phyloP scores from a whole-genome alignment of 37 sponge, comb jelly and placozoan species.

The Geodia barretti region DNA sequence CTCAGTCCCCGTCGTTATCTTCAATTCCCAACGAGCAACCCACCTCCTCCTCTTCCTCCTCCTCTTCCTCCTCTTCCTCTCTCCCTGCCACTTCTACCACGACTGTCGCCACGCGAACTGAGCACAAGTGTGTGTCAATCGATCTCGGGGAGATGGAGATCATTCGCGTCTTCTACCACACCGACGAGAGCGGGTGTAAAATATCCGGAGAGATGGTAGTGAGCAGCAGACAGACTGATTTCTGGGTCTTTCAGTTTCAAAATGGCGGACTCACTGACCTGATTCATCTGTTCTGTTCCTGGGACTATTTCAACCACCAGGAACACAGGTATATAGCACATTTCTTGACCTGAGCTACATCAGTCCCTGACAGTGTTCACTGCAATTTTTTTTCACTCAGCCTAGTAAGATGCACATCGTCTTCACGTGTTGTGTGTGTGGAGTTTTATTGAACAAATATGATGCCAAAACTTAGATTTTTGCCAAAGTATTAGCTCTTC shows the following conservation, averaged over 20 bases:
- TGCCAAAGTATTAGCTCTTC: no score
- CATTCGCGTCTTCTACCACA: constrained; percentile 63
- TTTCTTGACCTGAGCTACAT: no score
- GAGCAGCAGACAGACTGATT: constrained; percentile 14
- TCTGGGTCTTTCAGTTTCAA: constrained; percentile 51
- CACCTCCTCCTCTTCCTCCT: neutral
- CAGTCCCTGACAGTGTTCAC: no score
- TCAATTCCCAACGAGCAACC: no score
- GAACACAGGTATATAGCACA: neutral
- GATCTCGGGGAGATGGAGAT: constrained; percentile 64
- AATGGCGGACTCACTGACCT: constrained; percentile 40
- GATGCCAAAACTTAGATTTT: no score
- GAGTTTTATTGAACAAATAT: no score
- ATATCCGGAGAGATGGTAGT: constrained; percentile 50
- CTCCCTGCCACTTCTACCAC: no score
- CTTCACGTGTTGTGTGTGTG: no score
- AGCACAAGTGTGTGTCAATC: constrained; percentile 40
- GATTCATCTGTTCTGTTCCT: constrained; percentile 34
- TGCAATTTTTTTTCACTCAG: no score
- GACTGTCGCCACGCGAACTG: no score
- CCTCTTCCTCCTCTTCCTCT: neutral
- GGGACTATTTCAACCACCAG: constrained; percentile 41
- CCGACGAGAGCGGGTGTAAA: constrained; percentile 10
- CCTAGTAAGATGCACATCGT: no score
- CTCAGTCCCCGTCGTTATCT: neutral